Base-by-base conservation (phyloP, 2,113 vertebrate species). In the Cynopterus brachyotis region DNA sequence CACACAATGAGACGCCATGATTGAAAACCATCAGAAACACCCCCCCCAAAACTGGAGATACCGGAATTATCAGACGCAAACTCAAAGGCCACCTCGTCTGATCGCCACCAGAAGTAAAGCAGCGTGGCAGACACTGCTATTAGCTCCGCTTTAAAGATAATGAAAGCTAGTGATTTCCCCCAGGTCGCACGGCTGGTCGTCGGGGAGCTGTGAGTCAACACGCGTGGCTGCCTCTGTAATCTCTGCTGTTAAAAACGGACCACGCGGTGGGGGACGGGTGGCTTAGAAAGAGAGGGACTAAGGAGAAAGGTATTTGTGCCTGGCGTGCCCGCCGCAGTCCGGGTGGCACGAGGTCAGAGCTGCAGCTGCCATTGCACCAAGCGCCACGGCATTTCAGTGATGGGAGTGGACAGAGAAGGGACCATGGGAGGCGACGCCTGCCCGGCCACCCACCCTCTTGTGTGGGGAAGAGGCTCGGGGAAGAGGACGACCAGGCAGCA, bases 171-270 rank as follows among this genome's bases (percentile, higher is more conserved):
- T 60, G 90, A 62, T 45, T 45, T 40, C 45, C 69, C 32, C 9
- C 2, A 3, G n/a, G 4, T 35, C 69, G 13, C 26, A 17, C 2
- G 3, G 35, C 62, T 45, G 2, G 20, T 1, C 12, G 72, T 0
- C 28, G 35, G 55, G 62, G 32, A 13, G 22, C n/a, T 28, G 55
- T 9, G 13, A 64, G 10, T 78, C 62, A 66, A 37, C n/a, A 35
- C 4, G 22, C 0, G 8, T 6, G 16, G 64, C 16, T 7, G 37
- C 22, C 55, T 37, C 30, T 45, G 35, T 37, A 26, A n/a, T 28
- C 59, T 8, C 6, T 35, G 50, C 50, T 20, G 35, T 50, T 75
- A 40, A 42, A 62, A 75, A 64, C 26, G n/a, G 26, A n/a, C 30
- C 12, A 11, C 8, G 0, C 32, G 6, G 86, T 26, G 62, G 17